Evolutionary conservation across 2,797 vertebrate species (phyloP).

Genomic region (Psittacula echo): DNA sequence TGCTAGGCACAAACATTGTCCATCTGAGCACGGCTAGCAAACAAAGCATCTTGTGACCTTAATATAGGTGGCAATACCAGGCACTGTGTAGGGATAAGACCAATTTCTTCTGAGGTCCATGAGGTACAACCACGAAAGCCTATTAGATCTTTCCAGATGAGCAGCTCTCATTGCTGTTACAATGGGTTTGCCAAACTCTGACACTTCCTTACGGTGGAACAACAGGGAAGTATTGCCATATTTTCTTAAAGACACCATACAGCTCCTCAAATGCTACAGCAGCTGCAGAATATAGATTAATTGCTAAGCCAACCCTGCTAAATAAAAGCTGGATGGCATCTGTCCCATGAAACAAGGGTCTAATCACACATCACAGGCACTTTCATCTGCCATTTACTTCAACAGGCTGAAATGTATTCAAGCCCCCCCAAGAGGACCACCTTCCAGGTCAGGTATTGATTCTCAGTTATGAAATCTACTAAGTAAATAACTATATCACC

Average conservation of each 20-base stretch:
- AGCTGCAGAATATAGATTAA: background rate
- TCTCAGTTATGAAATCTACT: background rate
- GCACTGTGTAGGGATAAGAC: background rate
- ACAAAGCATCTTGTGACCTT: background rate
- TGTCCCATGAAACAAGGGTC: background rate
- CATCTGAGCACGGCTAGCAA: background rate
- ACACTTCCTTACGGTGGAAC: background rate
- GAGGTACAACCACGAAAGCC: background rate
- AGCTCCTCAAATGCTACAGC: background rate
- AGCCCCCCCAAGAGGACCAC: background rate
- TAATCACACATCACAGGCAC: background rate
- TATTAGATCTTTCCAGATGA: background rate
- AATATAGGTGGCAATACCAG: background rate
- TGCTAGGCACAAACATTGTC: background rate
- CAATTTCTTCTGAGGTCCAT: background rate
- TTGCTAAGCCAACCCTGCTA: background rate
- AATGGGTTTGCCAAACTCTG: background rate
- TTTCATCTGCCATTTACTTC: background rate
- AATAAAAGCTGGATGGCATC: background rate
- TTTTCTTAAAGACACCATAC: background rate
- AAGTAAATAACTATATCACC: slow-evolving; percentile 26
- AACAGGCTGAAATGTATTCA: background rate
- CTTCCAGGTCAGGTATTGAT: background rate
- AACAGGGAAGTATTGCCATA: background rate
- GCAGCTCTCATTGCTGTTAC: background rate